Evolutionary conservation across 2,113 vertebrate genomes (phyloP), one percentile per base, ranked within the genome.

Genomic region (Dolichallabes microphthalmus): DNA sequence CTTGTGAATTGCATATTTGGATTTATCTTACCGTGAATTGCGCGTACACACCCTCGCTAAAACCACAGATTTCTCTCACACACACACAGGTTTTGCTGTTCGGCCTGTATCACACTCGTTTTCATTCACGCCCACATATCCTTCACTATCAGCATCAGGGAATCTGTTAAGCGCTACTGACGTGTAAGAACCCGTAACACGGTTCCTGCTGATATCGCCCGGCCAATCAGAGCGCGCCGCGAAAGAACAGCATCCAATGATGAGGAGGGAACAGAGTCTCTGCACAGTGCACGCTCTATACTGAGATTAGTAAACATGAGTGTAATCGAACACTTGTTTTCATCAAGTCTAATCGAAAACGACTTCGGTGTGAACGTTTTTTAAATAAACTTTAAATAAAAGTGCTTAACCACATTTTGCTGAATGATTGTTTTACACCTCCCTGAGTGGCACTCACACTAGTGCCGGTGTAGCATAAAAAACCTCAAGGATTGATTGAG

Each of bases 91-190:
- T 68, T 53, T 76, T 82, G 85, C 71, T 83, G 81, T 90, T 90
- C 86, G 82, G 92, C 88, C 87, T 85, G 88, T 88, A 87, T 85
- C 90, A 45, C 39, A 15, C 80, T 32, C 17, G 39, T 32, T 35
- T 80, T 57, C 50, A 52, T 39, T 57, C 58, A 52, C 27, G 35
- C 2, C 39, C 75, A 50, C 30, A 8, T 60, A 68, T 39, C 32
- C 57, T 30, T 50, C 20, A 25, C 61, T 82, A 52, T 82, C 84
- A 22, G 77, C 66, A 73, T 69, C 55, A 85, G 53, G 76, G 75
- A 50, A 86, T 81, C 57, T 81, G 78, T 68, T 69, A 50, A 10
- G 76, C 84, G 50, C 84, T 25, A 60, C 78, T 80, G 84, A 85
- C 13, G 27, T 6, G 32, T 39, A 74, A 81, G 68, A 74, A 86